Conservation (phyloP, 2,113 vertebrate species). For the Pleuronectes platessa region DNA sequence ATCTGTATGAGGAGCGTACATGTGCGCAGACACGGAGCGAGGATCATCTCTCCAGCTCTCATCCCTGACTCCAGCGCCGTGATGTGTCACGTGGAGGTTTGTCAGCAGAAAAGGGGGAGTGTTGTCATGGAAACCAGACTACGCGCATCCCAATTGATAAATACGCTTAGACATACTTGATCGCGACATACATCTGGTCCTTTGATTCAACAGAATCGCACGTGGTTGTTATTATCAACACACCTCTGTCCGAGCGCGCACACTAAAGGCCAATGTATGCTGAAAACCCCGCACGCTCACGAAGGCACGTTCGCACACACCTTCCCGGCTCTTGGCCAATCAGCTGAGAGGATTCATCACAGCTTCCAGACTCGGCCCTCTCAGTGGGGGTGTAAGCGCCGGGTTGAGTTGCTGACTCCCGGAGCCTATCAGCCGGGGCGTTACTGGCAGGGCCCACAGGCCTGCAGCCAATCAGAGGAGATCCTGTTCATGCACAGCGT, state of each 20-base stretch:
- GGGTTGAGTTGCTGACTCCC: constrained; percentile 10
- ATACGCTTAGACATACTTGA: background rate
- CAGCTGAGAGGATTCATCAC: constrained; percentile 13
- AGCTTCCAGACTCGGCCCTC: constrained; percentile 32
- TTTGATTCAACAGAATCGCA: background rate
- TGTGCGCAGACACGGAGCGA: background rate
- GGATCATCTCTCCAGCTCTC: background rate
- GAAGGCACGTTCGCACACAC: background rate
- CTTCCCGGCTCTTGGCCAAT: constrained; percentile 55
- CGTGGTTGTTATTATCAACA: background rate
- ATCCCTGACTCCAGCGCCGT: constrained; percentile 38
- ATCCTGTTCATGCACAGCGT: constrained; percentile 31
- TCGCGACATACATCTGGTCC: background rate
- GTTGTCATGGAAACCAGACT: constrained; percentile 73
- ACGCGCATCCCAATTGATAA: constrained; percentile 11
- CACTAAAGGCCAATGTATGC: too few relatives aligned
- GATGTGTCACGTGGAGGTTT: constrained; percentile 68
- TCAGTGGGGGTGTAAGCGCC: constrained; percentile 8
- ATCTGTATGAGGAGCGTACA: constrained; percentile 6
- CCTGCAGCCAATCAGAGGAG: constrained; percentile 54
- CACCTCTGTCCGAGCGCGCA: background rate
- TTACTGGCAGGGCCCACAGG: constrained; percentile 14
- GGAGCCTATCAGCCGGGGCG: constrained; percentile 35
- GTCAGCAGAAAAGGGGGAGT: constrained; percentile 39
- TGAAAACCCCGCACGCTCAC: constrained; percentile 1